Base-by-base conservation (phyloP, 1,140 invertebrate genomes). In the Euglossa dilemma region DNA sequence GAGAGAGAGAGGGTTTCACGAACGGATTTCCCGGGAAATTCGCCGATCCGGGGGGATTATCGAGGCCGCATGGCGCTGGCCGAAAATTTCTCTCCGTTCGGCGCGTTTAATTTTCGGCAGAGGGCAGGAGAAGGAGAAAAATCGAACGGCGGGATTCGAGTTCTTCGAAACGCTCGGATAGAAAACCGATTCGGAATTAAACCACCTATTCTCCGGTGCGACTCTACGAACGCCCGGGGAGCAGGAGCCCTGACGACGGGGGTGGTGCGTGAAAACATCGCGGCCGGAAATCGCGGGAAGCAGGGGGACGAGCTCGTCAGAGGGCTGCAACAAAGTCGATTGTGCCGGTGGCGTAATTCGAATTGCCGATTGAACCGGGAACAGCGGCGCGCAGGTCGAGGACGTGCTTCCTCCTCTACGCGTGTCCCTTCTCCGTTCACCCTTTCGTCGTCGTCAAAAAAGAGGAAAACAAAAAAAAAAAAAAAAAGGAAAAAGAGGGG, bases 321-420 rank as follows among this genome's bases (percentile, higher is more conserved):
- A 18, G 59, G 8, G 14, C 8, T 23, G 57, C 23, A 52, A 80
- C 78, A 73, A 80, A 80, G 78, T 80, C 69, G 59, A 80, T 80
- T 80, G 69, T 73, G 50, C 59, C 47, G 28, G 47, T 25, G 70
- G 28, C 45, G 57, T 64, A 80, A 64, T 73, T 54, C 78, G 78
- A 80, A 80, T 80, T 61, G 78, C 28, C 78, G 78, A 80, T 80
- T 64, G 78, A 64, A 80, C 78, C 16, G 4, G 52, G 67, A 36
- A 36, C 45, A 45, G 45, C 18, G 23, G 36, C 64, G 47, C 45
- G 45, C 61, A 25, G 57, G 59, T 64, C 54, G 20, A 73, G 64
- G 73, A 50, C 69, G n/a, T 25, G 70, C 70, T 52, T 64, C 78
- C 47, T 73, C 69, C 11, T 36, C 54, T 14, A 25, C 50, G 14